Evolutionary conservation across 2,113 vertebrate species (phyloP).

Genomic region (Erinaceus europaeus): DNA sequence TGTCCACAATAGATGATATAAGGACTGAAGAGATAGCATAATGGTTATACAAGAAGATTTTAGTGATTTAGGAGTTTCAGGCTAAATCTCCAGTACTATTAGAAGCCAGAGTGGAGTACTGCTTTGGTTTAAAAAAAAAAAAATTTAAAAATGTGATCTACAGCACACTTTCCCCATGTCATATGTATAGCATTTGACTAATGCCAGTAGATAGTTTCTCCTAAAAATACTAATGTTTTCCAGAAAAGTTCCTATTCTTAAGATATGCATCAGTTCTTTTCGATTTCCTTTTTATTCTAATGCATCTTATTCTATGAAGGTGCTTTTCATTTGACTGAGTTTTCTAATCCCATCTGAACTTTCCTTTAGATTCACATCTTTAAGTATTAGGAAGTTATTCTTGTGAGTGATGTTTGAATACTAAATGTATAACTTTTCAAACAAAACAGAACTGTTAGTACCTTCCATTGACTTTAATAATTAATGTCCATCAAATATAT

Average conservation of each 20-base stretch:
- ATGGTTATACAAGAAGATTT: too few relatives aligned
- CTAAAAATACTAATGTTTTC: not conserved
- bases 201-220: not conserved
- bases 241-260: not conserved
- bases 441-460: not conserved
- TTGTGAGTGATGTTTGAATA: not conserved
- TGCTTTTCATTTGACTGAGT: too few relatives aligned
- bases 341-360: not conserved
- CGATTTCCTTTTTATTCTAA: too few relatives aligned
- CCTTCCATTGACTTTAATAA: not conserved
- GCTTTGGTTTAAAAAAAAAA: too few relatives aligned
- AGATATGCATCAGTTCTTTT: not conserved
- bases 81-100: too few relatives aligned
- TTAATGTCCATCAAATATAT: constrained; percentile 27
- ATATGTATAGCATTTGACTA: not conserved
- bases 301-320: not conserved
- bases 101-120: too few relatives aligned
- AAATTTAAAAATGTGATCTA: too few relatives aligned
- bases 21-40: too few relatives aligned
- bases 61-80: too few relatives aligned
- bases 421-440: not conserved
- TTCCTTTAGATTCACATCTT: not conserved
- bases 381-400: not conserved
- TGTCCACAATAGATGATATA: too few relatives aligned
- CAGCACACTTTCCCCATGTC: too few relatives aligned